Evolutionary conservation across 2,113 vertebrate genomes (phyloP).

Genomic region (Leucopsar rothschildi): DNA sequence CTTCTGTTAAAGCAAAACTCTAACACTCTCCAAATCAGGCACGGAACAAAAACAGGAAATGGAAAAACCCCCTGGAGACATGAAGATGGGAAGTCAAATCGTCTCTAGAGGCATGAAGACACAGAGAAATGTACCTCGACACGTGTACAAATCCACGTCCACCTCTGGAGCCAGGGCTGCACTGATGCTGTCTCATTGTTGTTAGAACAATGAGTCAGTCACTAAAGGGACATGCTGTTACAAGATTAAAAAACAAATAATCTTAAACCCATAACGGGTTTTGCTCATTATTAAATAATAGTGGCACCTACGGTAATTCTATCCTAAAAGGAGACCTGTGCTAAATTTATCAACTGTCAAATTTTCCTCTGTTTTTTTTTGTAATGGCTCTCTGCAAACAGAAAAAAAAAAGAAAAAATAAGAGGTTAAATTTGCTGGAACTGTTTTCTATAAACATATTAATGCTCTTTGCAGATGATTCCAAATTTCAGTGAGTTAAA

Average conservation of each 20-base stretch:
- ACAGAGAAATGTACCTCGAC: background rate
- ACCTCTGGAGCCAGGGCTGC: background rate
- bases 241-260: background rate
- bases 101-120: background rate
- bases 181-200: background rate
- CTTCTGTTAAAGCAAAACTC: background rate
- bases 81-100: background rate
- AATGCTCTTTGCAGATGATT: background rate
- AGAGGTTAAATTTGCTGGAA: background rate
- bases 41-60: constrained; percentile 20
- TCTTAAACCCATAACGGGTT: background rate
- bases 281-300: background rate
- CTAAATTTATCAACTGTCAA: background rate
- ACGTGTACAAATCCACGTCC: background rate
- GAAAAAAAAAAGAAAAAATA: background rate
- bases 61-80: background rate
- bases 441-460: background rate
- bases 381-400: background rate
- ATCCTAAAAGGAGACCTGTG: background rate
- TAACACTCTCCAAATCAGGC: background rate
- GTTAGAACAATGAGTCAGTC: background rate
- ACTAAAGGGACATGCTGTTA: background rate
- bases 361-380: background rate
- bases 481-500: background rate
- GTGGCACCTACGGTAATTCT: background rate